Base-by-base conservation (phyloP, 2,113 vertebrate genomes). In the Sciurus niger region DNA sequence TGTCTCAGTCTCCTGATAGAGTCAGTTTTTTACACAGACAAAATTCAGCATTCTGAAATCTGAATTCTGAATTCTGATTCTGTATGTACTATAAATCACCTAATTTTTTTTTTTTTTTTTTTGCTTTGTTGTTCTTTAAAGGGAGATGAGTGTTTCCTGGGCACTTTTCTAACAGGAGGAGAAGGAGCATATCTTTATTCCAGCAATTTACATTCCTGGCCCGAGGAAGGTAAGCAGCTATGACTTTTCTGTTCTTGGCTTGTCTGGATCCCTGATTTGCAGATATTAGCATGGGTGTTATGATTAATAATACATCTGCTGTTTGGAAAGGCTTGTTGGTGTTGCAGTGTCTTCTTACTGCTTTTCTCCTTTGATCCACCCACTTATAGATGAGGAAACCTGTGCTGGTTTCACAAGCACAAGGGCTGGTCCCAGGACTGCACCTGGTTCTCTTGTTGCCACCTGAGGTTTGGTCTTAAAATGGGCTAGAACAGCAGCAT, bases 191-290 rank as follows among this genome's bases (percentile, higher is more conserved):
- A 99, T 88, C 93, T 99, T 93, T 99, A 97, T 98, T 99, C 99
- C 84, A 98, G 97, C 98, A 99, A 98, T 90, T 98, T 98, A 4
- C 99, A 99, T n/a, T 98, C 98, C 70, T 97, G 98, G 73, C 99
- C 99, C 72, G 99, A 99, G 95, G 99, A 99, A 99, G 99, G 99
- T 99, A 98, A 98, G 98, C 22, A 68, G 63, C 40, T 67, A 7
- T 70, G 24, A 86, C 60, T 95, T 87, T 72, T 83, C 63, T 67
- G 3, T 84, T 89, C 77, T 80, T 93, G 34, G 28, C 51, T 92
- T 94, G 12, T 89, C 80, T 86, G 13, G 53, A 40, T 91, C 32
- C 70, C n/a, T 92, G 34, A 18, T 95, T 94, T 95, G 55, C 43
- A 85, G 53, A 13, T 63, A 58, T 24, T 14, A 17, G 12, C 53